Conservation (phyloP, 2,888 invertebrate species). For the Glaucopsyche alexis region DNA sequence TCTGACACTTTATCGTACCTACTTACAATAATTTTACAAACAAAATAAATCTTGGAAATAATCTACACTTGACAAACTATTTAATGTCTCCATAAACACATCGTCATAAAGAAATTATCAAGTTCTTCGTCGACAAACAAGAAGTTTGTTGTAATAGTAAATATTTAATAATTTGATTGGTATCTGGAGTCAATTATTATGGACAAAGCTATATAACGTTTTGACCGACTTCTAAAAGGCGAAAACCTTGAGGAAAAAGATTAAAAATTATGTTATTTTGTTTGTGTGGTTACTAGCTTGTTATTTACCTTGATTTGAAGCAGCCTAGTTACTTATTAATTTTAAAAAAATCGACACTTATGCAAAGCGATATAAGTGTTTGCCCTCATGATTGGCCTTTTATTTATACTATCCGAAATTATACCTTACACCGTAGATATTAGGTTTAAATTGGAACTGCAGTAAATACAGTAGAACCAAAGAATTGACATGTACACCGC, state of each 20-base stretch:
- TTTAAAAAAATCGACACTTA: conserved; percentile 50
- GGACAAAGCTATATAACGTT: no score
- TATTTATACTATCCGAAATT: conserved; percentile 43
- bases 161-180: conserved; percentile 6
- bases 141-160: conserved; percentile 8
- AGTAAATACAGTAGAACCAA: conserved; percentile 52
- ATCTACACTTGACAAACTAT: background rate
- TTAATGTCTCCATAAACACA: conserved; percentile 10
- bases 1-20: no score
- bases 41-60: background rate
- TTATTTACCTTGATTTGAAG: background rate
- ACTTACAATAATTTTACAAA: background rate
- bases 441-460: conserved; percentile 44
- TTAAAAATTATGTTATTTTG: no score
- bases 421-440: conserved; percentile 31
- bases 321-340: background rate
- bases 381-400: conserved; percentile 64
- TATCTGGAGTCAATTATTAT: conserved; percentile 3
- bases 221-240: no score
- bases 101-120: conserved; percentile 24
- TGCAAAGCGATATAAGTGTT: conserved; percentile 66
- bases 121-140: conserved; percentile 13
- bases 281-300: no score
- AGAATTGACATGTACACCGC: conserved; percentile 79
- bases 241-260: no score